Base-by-base conservation (phyloP, 2,797 vertebrate species). In the Gallinago stenura region DNA sequence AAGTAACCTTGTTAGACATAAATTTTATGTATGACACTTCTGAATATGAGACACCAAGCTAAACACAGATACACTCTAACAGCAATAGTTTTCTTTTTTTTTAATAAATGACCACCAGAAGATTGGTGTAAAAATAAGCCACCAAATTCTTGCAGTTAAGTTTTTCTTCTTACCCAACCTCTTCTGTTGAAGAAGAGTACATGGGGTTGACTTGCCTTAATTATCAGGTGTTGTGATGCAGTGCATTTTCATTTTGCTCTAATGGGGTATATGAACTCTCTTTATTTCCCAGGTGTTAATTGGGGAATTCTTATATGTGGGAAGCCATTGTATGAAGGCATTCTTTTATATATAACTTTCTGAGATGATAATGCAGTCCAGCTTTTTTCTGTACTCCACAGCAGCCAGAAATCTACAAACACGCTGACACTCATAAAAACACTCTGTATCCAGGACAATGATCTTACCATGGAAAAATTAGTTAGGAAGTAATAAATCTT, bases 1-100 rank as follows among this genome's bases (percentile, higher is more conserved):
- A 96, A 90, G 15, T 70, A 91, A 17, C 15, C 57, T 72, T 80
- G 31, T 31, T 91, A 76, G 26, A 92, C 65, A 85, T 92, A 95
- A 93, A 89, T 95, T 96, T 94, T 90, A 35, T 78, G 43, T 89
- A 33, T 76, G 69, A 60, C 57, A 26, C 51, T 93, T 90, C 39
- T 83, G 60, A 95, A 90, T 61, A 77, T 57, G 18, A 77, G 58
- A 82, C 51, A 86, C 1, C 20, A 90, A 43, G 8, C 20, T 82
- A 81, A 88, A 88, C 14, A 45, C 13, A 61, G 72, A 77, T 61
- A 39, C 10, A 50, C 6, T 85, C n/a, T 70, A 95, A 51, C 24
- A 81, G 14, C 6, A 78, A 58, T 35, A 83, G 19, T 70, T 87
- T 81, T 54, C 4, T 84, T 88, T 30, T 61, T 76, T n/a, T 76